Conservation (phyloP, 2,797 vertebrate species). For the Takifugu rubripes region DNA sequence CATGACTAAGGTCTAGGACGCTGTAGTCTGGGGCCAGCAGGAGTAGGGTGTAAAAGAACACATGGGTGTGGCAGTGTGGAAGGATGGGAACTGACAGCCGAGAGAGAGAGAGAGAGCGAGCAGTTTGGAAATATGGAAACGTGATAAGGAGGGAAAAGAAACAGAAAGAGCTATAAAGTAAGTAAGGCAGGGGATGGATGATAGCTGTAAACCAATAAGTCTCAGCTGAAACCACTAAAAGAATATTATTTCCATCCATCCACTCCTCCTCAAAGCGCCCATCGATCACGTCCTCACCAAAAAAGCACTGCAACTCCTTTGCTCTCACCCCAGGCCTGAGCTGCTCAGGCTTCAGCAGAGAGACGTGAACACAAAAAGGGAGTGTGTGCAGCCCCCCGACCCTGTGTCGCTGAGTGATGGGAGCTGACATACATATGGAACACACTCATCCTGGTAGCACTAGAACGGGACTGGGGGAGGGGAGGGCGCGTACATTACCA, state of each 20-base stretch:
- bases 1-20: slow-evolving; percentile 65
- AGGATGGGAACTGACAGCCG: slow-evolving; percentile 23
- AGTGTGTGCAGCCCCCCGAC: slow-evolving; percentile 1
- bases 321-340: slow-evolving; percentile 37
- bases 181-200: slow-evolving; percentile 21
- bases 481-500: slow-evolving; percentile 13
- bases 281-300: slow-evolving; percentile 29
- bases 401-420: slow-evolving; percentile 50
- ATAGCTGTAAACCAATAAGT: slow-evolving; percentile 37
- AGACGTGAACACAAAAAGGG: slow-evolving; percentile 30
- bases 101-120: slow-evolving; percentile 17
- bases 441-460: slow-evolving; percentile 57
- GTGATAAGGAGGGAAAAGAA: slow-evolving; percentile 4
- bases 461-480: slow-evolving; percentile 21
- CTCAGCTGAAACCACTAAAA: slow-evolving; percentile 42
- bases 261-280: slow-evolving; percentile 29
- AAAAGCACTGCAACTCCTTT: slow-evolving; percentile 35
- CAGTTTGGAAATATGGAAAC: slow-evolving; percentile 11
- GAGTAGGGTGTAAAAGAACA: slow-evolving; percentile 62
- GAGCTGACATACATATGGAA: slow-evolving; percentile 70
- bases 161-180: slow-evolving; percentile 10
- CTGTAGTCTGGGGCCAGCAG: slow-evolving; percentile 28
- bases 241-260: slow-evolving; percentile 48
- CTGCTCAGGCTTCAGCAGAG: slow-evolving; percentile 42
- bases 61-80: slow-evolving; percentile 51